phyloP scores from a whole-genome alignment of 2,888 invertebrate species.

The Anaspis maculata region DNA sequence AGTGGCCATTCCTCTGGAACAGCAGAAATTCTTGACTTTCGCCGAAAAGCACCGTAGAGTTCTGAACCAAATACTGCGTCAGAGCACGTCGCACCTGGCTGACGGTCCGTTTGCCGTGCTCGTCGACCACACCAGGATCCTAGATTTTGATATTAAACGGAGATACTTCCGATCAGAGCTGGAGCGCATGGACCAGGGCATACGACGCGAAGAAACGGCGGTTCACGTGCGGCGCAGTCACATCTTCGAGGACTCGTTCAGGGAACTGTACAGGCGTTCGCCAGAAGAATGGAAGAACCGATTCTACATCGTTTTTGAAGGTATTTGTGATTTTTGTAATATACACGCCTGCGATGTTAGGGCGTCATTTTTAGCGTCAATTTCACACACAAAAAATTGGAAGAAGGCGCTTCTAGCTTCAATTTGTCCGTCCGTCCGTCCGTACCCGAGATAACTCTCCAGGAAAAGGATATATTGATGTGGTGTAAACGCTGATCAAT shows the following conservation, averaged over 20 bases:
- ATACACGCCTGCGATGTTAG: no score
- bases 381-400: no score
- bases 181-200: constrained; percentile 72
- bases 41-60: constrained; percentile 84
- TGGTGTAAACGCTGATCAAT: no score
- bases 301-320: constrained; percentile 88
- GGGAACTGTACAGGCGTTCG: constrained; percentile 72
- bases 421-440: no score
- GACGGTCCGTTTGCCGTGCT: constrained; percentile 84
- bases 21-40: constrained; percentile 71
- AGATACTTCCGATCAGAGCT: constrained; percentile 81
- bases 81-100: constrained; percentile 66
- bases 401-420: no score
- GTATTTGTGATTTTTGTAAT: constrained; percentile 39
- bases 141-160: constrained; percentile 86
- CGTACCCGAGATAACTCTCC: no score
- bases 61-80: constrained; percentile 79
- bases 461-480: no score
- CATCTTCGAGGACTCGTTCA: constrained; percentile 84
- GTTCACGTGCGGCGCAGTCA: constrained; percentile 76
- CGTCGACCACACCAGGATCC: constrained; percentile 76
- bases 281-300: constrained; percentile 87
- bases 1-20: constrained; percentile 43
- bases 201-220: constrained; percentile 73
- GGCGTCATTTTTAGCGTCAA: no score